phyloP scores from a whole-genome alignment of 2,888 invertebrate species.

The Drosophila formosana region DNA sequence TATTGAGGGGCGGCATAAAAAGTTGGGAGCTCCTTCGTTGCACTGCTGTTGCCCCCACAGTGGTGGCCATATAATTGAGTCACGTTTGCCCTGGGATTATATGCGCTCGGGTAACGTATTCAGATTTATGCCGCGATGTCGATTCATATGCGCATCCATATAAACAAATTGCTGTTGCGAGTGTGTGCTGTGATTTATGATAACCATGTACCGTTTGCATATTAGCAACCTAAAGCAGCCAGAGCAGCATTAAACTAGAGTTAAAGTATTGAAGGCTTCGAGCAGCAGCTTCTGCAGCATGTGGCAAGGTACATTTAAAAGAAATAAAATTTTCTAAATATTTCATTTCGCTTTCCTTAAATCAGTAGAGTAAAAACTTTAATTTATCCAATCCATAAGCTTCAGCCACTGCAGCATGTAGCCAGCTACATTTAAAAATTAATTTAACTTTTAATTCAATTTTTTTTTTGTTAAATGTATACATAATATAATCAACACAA shows the following conservation, averaged over 20 bases:
- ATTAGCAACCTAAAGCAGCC: conserved; percentile 23
- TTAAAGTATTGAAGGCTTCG: background rate
- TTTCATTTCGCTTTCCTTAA: too few relatives aligned
- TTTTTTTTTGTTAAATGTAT: too few relatives aligned
- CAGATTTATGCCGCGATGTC: conserved; percentile 73
- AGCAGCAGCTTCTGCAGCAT: background rate
- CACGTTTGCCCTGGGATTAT: conserved; percentile 75
- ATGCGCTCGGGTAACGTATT: conserved; percentile 62
- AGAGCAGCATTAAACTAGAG: too few relatives aligned
- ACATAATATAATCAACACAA: too few relatives aligned
- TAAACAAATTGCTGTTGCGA: conserved; percentile 48
- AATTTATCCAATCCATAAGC: too few relatives aligned
- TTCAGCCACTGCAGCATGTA: too few relatives aligned
- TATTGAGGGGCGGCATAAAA: conserved; percentile 27
- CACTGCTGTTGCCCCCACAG: conserved; percentile 11
- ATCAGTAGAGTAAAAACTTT: too few relatives aligned
- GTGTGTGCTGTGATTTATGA: conserved; percentile 66
- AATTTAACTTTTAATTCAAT: too few relatives aligned
- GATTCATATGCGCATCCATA: conserved; percentile 21
- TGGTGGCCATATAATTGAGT: conserved; percentile 75
- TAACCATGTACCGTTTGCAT: conserved; percentile 47
- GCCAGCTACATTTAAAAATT: too few relatives aligned
- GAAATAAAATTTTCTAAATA: too few relatives aligned
- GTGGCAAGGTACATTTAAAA: too few relatives aligned
- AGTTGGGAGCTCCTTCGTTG: conserved; percentile 24